phyloP scores from a whole-genome alignment of 2,113 vertebrate genomes.

The Pantherophis guttatus region DNA sequence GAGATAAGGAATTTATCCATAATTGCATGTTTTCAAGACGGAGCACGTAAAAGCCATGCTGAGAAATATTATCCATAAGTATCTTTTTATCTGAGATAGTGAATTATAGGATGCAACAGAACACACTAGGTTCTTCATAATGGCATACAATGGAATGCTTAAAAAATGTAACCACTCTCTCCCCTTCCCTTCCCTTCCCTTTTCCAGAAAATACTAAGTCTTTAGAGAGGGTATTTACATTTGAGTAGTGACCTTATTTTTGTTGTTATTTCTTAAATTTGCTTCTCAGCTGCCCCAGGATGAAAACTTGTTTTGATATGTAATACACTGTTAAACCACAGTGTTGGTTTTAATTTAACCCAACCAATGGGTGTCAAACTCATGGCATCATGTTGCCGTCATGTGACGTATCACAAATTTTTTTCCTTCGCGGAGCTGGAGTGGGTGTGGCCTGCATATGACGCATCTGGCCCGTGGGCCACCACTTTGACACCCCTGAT shows the following conservation, averaged over 20 bases:
- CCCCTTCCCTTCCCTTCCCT: constrained; percentile 20
- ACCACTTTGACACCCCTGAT: too few relatives aligned
- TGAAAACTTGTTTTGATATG: constrained; percentile 8
- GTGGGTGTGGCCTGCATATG: too few relatives aligned
- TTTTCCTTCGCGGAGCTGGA: too few relatives aligned
- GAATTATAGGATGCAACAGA: neutral
- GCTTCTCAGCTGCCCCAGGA: neutral
- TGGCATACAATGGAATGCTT: constrained; percentile 33
- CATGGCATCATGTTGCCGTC: too few relatives aligned
- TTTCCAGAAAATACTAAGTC: constrained; percentile 19
- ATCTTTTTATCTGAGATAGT: neutral
- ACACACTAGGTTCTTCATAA: neutral
- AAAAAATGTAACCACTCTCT: constrained; percentile 36
- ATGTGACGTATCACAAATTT: too few relatives aligned
- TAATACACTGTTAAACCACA: neutral
- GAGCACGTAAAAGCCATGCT: neutral
- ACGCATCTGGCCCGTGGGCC: too few relatives aligned
- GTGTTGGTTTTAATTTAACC: neutral
- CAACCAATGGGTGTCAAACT: neutral
- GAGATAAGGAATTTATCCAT: neutral
- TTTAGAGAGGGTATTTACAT: constrained; percentile 19
- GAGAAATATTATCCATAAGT: neutral
- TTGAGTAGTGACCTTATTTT: constrained; percentile 24
- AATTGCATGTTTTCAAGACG: neutral
- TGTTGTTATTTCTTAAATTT: neutral